Percentiles rank a stretch among this genome's conserved stretches.
phyloP scores from a whole-genome alignment of 2,888 invertebrate genomes.

The Hyalella azteca region DNA sequence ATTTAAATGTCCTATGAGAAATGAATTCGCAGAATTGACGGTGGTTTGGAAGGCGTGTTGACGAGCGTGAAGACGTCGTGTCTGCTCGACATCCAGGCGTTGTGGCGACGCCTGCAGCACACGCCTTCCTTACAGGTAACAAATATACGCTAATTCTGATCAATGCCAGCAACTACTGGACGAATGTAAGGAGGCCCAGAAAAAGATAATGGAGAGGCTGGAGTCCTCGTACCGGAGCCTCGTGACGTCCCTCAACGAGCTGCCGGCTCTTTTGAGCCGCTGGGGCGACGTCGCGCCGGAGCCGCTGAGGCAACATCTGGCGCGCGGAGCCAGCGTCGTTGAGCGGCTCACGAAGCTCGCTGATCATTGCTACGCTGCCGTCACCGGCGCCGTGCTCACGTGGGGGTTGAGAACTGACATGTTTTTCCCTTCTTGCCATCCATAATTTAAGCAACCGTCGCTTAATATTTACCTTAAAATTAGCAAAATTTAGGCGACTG shows the following conservation, averaged over 20 bases:
- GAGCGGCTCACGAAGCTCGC: conserved; percentile 43
- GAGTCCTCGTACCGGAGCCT: conserved; percentile 44
- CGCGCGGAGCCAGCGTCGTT: conserved; percentile 40
- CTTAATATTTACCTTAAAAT: too few species aligned
- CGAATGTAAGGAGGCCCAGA: conserved; percentile 31
- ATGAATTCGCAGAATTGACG: conserved; percentile 4
- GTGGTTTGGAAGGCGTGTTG: conserved; percentile 46
- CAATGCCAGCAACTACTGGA: conserved; percentile 41
- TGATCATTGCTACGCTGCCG: not conserved
- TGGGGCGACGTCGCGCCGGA: conserved; percentile 50
- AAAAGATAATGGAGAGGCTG: conserved; percentile 41
- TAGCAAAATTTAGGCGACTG: too few species aligned
- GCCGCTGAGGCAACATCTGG: conserved; percentile 43
- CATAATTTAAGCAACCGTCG: too few species aligned
- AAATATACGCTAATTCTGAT: too few species aligned
- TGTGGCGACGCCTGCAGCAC: not conserved
- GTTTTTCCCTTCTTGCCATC: too few species aligned
- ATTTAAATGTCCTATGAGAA: too few species aligned
- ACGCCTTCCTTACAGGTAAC: conserved; percentile 45
- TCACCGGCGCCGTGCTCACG: not conserved
- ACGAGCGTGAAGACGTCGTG: conserved; percentile 36
- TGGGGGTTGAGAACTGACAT: too few species aligned
- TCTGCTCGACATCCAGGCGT: conserved; percentile 38
- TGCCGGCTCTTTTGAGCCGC: conserved; percentile 41
- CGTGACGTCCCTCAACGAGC: conserved; percentile 46